phyloP scores from a whole-genome alignment of 1,140 invertebrate species.

The Drosophila sproati region DNA sequence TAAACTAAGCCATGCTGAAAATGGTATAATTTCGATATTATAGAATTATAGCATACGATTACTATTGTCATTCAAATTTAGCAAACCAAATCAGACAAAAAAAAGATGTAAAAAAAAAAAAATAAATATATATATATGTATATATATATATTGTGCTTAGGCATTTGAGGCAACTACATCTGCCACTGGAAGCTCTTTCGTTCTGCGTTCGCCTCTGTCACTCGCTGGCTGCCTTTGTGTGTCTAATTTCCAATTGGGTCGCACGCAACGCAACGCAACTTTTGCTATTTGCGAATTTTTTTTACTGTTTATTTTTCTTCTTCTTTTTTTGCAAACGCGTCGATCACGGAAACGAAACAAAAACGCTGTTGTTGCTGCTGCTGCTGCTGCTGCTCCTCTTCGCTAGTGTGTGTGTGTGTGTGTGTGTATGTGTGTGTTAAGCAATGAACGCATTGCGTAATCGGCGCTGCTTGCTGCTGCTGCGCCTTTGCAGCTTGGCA shows the following conservation, averaged over 20 bases:
- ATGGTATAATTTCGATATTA: background rate
- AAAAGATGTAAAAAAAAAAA: no score
- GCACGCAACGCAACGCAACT: conserved; percentile 63
- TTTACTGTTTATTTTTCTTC: conserved; percentile 13
- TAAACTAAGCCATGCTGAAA: background rate
- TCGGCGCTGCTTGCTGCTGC: conserved; percentile 57
- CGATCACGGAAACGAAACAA: conserved; percentile 82
- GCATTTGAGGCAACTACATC: background rate
- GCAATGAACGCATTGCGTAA: conserved; percentile 80
- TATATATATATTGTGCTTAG: no score
- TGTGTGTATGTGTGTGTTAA: conserved; percentile 27
- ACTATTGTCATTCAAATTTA: no score
- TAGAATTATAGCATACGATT: no score
- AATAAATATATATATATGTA: no score
- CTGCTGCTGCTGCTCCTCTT: conserved; percentile 27
- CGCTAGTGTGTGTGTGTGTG: conserved; percentile 30
- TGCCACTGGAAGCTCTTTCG: background rate
- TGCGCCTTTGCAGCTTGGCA: conserved; percentile 66
- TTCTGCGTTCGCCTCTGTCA: background rate
- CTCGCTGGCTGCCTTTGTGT: conserved; percentile 41
- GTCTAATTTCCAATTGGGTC: conserved; percentile 78
- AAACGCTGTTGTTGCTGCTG: conserved; percentile 32
- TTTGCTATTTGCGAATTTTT: conserved; percentile 69
- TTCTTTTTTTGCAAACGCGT: conserved; percentile 50
- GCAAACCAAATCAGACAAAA: no score